phyloP scores from a whole-genome alignment of 1,140 invertebrate species.

The Globodera ellingtonae region DNA sequence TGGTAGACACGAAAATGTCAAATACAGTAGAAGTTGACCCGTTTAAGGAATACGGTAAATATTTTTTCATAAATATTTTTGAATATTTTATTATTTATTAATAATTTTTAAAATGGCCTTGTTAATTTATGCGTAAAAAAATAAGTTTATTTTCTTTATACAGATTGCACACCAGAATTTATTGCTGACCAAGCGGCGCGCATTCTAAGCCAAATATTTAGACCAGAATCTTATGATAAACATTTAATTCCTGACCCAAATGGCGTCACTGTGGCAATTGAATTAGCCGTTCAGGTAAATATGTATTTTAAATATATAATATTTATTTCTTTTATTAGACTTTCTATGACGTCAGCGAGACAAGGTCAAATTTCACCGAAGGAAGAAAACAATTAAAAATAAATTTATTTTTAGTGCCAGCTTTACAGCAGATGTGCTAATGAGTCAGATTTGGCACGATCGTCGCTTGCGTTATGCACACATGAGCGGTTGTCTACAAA shows the following conservation, averaged over 20 bases:
- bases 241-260: constrained; percentile 40
- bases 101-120: neutral
- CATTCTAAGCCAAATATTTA: constrained; percentile 17
- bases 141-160: neutral
- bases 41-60: neutral
- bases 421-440: constrained; percentile 54
- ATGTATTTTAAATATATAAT: neutral
- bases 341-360: constrained; percentile 35
- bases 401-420: constrained; percentile 26
- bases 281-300: constrained; percentile 41
- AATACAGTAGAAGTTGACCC: neutral
- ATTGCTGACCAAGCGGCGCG: constrained; percentile 11
- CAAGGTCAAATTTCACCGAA: constrained; percentile 2
- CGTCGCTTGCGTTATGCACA: constrained; percentile 34
- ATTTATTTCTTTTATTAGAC: constrained; percentile 24
- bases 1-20: neutral
- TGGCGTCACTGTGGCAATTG: constrained; percentile 46
- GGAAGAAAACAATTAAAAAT: neutral
- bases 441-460: constrained; percentile 56
- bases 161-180: constrained; percentile 17
- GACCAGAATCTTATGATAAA: constrained; percentile 14
- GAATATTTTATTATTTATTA: constrained; percentile 30
- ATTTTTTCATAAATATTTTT: constrained; percentile 19
- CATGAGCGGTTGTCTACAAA: constrained; percentile 46
- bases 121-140: neutral